Evolutionary conservation across 2,113 vertebrate genomes (phyloP).

Genomic region (Alexandromys fortis): DNA sequence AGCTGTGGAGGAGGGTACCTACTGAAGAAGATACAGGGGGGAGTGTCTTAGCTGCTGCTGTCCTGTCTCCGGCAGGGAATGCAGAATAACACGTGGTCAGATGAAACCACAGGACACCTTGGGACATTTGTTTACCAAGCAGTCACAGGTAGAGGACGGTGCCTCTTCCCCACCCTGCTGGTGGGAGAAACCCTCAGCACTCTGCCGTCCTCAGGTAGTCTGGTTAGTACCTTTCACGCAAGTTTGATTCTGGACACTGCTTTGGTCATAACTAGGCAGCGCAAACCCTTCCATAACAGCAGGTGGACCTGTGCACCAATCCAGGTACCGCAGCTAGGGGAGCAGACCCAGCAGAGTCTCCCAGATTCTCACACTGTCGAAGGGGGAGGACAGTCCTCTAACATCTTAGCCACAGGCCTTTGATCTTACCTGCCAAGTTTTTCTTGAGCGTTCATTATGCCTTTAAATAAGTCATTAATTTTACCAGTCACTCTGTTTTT

Average conservation of each 20-base stretch:
- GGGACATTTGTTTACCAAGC: not conserved
- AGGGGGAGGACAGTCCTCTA: not conserved
- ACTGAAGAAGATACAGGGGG: not conserved
- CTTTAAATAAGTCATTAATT: not conserved
- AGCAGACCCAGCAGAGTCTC: not conserved
- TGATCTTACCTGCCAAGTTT: not conserved
- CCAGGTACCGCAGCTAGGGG: not conserved
- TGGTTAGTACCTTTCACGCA: not conserved
- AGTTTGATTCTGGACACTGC: not conserved
- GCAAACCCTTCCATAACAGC: not conserved
- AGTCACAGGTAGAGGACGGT: not conserved
- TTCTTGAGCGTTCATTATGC: not conserved
- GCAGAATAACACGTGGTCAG: not conserved
- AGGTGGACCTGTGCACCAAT: not conserved
- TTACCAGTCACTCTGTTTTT: not conserved
- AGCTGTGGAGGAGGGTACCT: not conserved
- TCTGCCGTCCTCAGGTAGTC: not conserved
- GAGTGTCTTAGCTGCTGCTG: not conserved
- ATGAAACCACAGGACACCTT: not conserved
- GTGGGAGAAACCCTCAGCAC: rapidly evolving
- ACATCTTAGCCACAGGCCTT: not conserved
- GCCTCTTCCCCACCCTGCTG: not conserved
- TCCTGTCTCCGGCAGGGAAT: no score
- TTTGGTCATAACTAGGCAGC: not conserved
- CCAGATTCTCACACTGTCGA: not conserved